Evolutionary conservation across 2,113 vertebrate genomes (phyloP).

Genomic region (Synodontis membranacea): DNA sequence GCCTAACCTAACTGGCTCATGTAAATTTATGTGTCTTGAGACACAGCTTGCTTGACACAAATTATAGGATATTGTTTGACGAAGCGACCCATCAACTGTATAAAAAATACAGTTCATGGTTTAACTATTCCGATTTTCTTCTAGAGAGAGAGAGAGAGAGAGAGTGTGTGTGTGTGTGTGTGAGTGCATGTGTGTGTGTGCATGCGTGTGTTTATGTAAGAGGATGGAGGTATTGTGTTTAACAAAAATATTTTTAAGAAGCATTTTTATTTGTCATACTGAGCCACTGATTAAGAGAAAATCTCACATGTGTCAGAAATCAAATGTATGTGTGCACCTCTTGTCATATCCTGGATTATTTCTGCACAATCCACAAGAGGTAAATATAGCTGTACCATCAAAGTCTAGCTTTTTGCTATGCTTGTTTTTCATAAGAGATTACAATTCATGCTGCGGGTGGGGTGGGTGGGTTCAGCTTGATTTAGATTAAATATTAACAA

Average conservation of each 20-base stretch:
- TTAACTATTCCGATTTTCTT: conserved; percentile 10
- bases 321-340: neutral
- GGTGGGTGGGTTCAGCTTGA: neutral
- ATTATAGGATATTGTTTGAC: too few species aligned
- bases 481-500: conserved; percentile 18
- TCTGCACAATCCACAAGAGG: neutral
- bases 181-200: conserved; percentile 9
- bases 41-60: neutral
- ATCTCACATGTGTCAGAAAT: too few species aligned
- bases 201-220: neutral
- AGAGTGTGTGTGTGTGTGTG: neutral
- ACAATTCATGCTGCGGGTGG: neutral
- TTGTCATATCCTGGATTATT: neutral
- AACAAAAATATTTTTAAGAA: neutral
- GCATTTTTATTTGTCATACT: neutral
- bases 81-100: too few species aligned
- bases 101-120: too few species aligned
- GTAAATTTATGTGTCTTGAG: neutral
- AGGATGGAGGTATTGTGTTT: neutral
- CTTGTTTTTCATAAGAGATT: neutral
- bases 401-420: neutral
- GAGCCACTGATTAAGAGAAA: neutral
- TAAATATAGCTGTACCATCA: neutral
- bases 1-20: neutral
- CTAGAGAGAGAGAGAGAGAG: too few species aligned